Evolutionary conservation across 1,140 invertebrate genomes (phyloP), one percentile per base, ranked within the genome.

Genomic region (Andricus grossulariae): DNA sequence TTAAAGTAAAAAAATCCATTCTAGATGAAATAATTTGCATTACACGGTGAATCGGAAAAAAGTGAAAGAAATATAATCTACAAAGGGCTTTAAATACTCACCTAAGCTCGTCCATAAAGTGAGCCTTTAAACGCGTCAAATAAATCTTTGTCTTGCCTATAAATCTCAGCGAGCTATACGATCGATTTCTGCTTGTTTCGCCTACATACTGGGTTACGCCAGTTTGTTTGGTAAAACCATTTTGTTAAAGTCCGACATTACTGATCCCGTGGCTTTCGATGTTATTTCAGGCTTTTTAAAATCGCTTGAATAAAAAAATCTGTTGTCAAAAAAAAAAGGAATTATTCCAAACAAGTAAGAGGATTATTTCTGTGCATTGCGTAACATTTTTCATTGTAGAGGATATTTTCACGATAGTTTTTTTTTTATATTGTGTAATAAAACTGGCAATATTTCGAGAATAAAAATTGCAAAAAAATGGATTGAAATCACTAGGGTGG

Each of bases 111-210:
- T 82, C 83, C 85, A 86, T 87, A 87, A 88, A 87, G 86, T 86
- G 85, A 82, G 85, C 85, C 85, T 88, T 88, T 88, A 88, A 88
- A 86, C 85, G 82, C 80, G 84, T 82, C 87, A 82, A 87, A 88
- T 88, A 88, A 88, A 88, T 88, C 85, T 80, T 82, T 75, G 51
- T 55, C 45, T 32, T 70, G 76, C 74, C 84, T 75, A 83, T 88
- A 88, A 88, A 88, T 88, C 87, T 85, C 79, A 54, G 70, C n/a
- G 78, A 82, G 84, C 83, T 83, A 75, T 60, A 76, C 75, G 78
- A 82, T 80, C 83, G 84, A 87, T 87, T 86, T 81, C 76, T 76
- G 60, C 81, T 82, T 79, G 76, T 85, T 86, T 83, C 82, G 60
- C 76, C 74, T 70, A 72, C 13, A 60, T 39, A 45, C 7, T 57